phyloP scores from a whole-genome alignment of 2,113 vertebrate species.

The Acanthochromis polyacanthus region DNA sequence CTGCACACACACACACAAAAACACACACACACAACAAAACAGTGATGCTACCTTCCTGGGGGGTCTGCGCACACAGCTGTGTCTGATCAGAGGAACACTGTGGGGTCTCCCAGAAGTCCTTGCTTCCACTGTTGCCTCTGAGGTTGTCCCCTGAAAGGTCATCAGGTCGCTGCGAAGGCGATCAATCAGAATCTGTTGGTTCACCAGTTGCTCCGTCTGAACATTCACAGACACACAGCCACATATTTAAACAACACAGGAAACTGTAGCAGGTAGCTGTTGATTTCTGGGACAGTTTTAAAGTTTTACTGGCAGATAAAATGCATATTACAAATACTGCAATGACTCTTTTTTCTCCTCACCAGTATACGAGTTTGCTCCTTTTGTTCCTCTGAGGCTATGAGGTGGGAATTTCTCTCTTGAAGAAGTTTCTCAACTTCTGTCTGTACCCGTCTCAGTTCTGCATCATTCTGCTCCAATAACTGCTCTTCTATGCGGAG shows the following conservation, averaged over 20 bases:
- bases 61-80: slow-evolving; percentile 53
- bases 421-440: slow-evolving; percentile 81
- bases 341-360: slow-evolving; percentile 9
- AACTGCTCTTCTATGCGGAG: slow-evolving; percentile 81
- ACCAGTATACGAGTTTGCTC: slow-evolving; percentile 87
- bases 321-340: no score
- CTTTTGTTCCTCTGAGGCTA: slow-evolving; percentile 83
- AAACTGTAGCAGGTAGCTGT: not conserved
- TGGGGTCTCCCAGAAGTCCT: slow-evolving; percentile 78
- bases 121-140: slow-evolving; percentile 50
- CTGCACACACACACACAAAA: not conserved
- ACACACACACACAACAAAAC: not conserved
- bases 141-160: slow-evolving; percentile 55
- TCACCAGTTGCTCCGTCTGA: slow-evolving; percentile 91
- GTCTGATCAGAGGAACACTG: slow-evolving; percentile 83
- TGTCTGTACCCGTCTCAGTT: slow-evolving; percentile 81
- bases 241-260: not conserved
- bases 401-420: slow-evolving; percentile 78
- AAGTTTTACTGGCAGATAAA: not conserved
- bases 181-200: slow-evolving; percentile 89
- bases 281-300: not conserved
- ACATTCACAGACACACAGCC: slow-evolving; percentile 15
- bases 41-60: slow-evolving; percentile 78
- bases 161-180: slow-evolving; percentile 83
- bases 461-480: slow-evolving; percentile 84